Percentiles rank a stretch among this genome's conserved stretches.
These are phyloP conservation scores for Chloropsis hardwickii DNA, from an alignment of 2,113 vertebrate species.

Conservation along the genomic window DNA sequence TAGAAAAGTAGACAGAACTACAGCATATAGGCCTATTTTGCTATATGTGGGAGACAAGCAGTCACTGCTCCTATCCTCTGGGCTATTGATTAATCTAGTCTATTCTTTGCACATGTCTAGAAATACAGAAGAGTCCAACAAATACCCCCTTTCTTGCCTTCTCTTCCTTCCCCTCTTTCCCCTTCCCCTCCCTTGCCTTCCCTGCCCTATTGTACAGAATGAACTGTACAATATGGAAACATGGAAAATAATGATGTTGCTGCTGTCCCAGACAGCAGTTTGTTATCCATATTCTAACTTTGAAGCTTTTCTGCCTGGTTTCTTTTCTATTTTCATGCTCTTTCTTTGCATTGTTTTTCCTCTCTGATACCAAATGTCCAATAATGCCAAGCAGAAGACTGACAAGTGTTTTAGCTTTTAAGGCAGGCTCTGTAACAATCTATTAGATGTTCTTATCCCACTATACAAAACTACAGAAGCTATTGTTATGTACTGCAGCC, in stretches of 20 bases:
- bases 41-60: no score
- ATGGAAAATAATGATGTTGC: background rate
- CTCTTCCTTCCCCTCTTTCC: background rate
- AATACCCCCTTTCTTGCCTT: background rate
- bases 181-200: background rate
- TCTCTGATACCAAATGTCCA: background rate
- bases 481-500: background rate
- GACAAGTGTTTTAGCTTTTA: background rate
- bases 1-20: background rate
- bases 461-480: background rate
- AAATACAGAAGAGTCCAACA: background rate
- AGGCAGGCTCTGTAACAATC: background rate
- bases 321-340: background rate
- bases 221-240: background rate
- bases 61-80: background rate
- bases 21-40: background rate
- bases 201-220: background rate
- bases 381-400: background rate
- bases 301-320: background rate
- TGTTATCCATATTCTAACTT: background rate
- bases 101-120: background rate
- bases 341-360: background rate
- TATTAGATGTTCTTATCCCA: background rate
- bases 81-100: background rate
- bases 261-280: background rate